Conservation (phyloP, 2,113 vertebrate genomes). For the Himantopus leucocephalus region DNA sequence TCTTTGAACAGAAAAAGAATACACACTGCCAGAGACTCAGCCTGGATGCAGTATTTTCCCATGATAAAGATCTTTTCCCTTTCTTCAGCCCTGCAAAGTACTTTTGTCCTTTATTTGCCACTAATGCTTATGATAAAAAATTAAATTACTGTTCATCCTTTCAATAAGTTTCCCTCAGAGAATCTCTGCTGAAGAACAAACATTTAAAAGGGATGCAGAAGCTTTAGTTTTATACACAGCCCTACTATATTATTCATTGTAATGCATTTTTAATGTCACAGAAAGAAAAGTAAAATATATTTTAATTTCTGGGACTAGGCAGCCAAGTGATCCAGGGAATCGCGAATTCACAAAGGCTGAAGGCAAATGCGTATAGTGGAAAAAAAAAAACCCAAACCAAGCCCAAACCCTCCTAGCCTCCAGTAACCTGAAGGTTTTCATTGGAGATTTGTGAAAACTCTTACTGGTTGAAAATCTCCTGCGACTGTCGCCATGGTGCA, state of each 20-base stretch:
- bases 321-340: conserved; percentile 65
- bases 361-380: conserved; percentile 7
- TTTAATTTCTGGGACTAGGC: conserved; percentile 74
- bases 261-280: conserved; percentile 82
- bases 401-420: neutral
- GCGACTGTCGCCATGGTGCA: neutral
- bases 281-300: conserved; percentile 78
- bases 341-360: conserved; percentile 59
- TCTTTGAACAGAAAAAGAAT: conserved; percentile 70
- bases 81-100: conserved; percentile 70
- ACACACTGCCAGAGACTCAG: conserved; percentile 50
- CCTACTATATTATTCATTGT: conserved; percentile 81
- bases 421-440: neutral
- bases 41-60: conserved; percentile 65
- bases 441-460: conserved; percentile 17
- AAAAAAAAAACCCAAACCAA: neutral
- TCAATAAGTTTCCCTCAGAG: conserved; percentile 79
- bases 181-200: conserved; percentile 76
- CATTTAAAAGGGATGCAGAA: conserved; percentile 76
- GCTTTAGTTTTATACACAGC: conserved; percentile 79
- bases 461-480: conserved; percentile 40
- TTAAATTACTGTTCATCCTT: conserved; percentile 82
- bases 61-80: conserved; percentile 73
- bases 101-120: conserved; percentile 79
- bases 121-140: conserved; percentile 83